These are phyloP conservation scores for Drosophila sucinea DNA, from an alignment of 1,140 invertebrate species.

Conservation along the genomic window DNA sequence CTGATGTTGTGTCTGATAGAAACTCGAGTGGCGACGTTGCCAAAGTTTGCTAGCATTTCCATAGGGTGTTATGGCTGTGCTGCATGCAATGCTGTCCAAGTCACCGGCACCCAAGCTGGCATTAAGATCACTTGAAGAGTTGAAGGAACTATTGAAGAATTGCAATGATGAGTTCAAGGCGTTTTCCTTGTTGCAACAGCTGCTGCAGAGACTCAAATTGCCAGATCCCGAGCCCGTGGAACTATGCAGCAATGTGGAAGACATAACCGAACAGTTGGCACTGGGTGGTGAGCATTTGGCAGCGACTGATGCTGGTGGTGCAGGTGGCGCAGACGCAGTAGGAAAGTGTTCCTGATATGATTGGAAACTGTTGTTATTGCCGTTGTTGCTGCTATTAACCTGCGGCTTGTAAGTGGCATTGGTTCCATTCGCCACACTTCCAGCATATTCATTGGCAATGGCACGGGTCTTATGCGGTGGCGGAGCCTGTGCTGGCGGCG, in stretches of 20 bases:
- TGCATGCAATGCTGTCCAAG: conserved; percentile 42
- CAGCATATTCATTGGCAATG: conserved; percentile 42
- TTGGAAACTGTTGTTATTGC: conserved; percentile 24
- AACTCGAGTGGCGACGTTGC: conserved; percentile 56
- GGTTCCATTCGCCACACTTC: background rate
- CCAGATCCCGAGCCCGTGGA: conserved; percentile 20
- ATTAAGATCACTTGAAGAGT: conserved; percentile 66
- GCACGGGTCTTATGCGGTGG: conserved; percentile 59
- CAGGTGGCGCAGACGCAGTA: too few species aligned
- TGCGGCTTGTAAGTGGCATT: conserved; percentile 37
- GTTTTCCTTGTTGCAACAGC: conserved; percentile 62
- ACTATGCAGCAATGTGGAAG: conserved; percentile 54
- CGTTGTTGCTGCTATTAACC: conserved; percentile 25
- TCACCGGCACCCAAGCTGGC: conserved; percentile 45
- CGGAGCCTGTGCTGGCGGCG: conserved; percentile 35
- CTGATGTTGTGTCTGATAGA: conserved; percentile 46
- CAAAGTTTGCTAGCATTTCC: conserved; percentile 55
- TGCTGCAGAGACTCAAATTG: conserved; percentile 43
- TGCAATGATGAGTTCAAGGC: conserved; percentile 53
- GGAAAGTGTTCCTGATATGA: conserved; percentile 38
- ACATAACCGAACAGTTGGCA: conserved; percentile 44
- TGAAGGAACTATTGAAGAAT: conserved; percentile 65
- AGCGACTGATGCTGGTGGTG: background rate
- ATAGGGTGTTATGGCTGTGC: conserved; percentile 32
- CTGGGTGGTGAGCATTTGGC: conserved; percentile 38